A percentile compares a stretch with the other conserved stretches of the same genome.
These are phyloP conservation scores for Galendromus occidentalis DNA, from an alignment of 1,140 invertebrate genomes.

Conservation along the genomic window DNA sequence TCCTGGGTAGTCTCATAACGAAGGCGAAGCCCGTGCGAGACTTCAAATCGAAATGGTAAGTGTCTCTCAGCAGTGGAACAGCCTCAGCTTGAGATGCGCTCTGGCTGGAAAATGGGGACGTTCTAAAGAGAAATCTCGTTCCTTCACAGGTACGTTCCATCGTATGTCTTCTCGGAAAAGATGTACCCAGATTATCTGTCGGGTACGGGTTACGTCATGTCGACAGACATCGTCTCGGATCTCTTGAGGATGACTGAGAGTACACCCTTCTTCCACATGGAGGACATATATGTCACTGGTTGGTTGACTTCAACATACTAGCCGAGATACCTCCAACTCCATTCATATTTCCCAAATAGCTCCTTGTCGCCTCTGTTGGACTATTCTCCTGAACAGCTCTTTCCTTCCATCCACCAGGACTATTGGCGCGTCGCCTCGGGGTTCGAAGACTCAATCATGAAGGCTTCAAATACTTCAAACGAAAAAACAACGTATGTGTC, in stretches of 20 bases:
- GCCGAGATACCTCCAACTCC: neutral
- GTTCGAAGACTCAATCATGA: slow-evolving; percentile 16
- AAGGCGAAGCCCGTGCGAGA: slow-evolving; percentile 47
- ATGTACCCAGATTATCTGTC: slow-evolving; percentile 63
- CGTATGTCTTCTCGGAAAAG: slow-evolving; percentile 49
- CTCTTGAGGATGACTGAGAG: neutral
- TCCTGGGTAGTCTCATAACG: slow-evolving; percentile 51
- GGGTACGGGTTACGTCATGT: slow-evolving; percentile 60
- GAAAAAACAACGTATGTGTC: slow-evolving; percentile 17
- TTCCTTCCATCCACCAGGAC: neutral
- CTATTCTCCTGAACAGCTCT: neutral
- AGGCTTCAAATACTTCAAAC: slow-evolving; percentile 19
- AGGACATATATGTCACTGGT: slow-evolving; percentile 32
- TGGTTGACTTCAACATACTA: neutral
- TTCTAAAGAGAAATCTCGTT: neutral
- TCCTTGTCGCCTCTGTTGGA: neutral
- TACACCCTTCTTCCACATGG: slow-evolving; percentile 28
- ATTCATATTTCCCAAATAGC: neutral
- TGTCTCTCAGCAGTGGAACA: too few relatives aligned
- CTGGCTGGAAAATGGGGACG: too few relatives aligned
- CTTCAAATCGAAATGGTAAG: slow-evolving; percentile 49
- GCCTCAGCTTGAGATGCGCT: too few relatives aligned
- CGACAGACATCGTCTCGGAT: slow-evolving; percentile 30
- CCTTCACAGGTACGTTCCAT: slow-evolving; percentile 32
- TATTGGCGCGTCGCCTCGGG: slow-evolving; percentile 9